These are phyloP conservation scores for Morelia viridis DNA, from an alignment of 2,797 vertebrate species.

Conservation along the genomic window DNA sequence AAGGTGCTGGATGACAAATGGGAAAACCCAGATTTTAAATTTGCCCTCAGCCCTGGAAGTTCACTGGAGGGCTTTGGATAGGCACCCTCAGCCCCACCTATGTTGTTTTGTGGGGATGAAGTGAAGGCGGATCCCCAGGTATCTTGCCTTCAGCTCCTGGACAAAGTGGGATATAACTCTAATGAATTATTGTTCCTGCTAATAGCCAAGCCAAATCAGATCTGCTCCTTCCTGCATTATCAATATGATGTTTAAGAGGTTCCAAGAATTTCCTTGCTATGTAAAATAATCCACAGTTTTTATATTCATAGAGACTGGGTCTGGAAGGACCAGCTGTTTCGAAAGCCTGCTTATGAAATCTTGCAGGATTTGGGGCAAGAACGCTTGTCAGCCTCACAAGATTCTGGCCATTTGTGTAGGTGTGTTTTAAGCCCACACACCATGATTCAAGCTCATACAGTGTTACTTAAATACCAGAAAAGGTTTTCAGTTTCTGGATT, in stretches of 20 bases:
- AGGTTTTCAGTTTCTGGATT: neutral
- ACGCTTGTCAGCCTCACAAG: neutral
- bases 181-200: neutral
- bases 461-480: neutral
- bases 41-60: neutral
- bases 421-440: neutral
- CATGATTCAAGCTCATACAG: neutral
- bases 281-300: neutral
- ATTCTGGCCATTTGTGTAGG: neutral
- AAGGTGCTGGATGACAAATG: neutral
- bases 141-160: neutral
- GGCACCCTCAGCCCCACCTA: neutral
- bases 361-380: neutral
- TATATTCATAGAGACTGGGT: neutral
- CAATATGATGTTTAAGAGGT: neutral
- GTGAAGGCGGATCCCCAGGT: neutral
- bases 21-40: neutral
- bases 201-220: neutral
- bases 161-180: neutral
- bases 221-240: neutral
- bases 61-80: neutral
- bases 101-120: neutral
- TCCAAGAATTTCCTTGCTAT: neutral
- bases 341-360: neutral
- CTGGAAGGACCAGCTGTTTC: neutral